A percentile compares a stretch with the other conserved stretches of the same genome.
Conservation (phyloP, 1,140 invertebrate species). For the Acromyrmex heyeri region DNA sequence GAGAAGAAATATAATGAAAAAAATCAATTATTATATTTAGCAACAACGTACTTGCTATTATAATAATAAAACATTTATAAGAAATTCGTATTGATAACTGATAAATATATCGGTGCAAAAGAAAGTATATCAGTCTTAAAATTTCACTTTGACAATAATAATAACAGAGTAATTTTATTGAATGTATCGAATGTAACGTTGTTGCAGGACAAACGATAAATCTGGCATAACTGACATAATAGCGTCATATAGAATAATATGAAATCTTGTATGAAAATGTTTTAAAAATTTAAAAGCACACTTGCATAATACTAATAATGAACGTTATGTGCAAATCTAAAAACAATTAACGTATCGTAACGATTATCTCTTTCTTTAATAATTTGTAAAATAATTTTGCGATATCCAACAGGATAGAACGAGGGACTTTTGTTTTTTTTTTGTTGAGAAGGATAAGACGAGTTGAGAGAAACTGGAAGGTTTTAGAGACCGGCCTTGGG, state of each 20-base stretch:
- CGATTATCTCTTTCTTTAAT: neutral
- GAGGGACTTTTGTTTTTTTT: constrained; percentile 17
- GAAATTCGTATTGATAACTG: neutral
- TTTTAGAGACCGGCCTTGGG: constrained; percentile 85
- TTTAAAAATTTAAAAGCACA: neutral
- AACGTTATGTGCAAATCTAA: neutral
- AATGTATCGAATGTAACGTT: neutral
- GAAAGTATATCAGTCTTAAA: neutral
- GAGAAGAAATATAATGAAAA: neutral
- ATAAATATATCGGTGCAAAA: too few species aligned
- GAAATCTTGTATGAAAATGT: neutral
- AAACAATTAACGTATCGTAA: neutral
- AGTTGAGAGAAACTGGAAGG: constrained; percentile 6
- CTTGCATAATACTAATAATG: neutral
- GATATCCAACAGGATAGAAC: neutral
- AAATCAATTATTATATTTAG: neutral
- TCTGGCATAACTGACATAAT: neutral
- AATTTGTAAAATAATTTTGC: constrained; percentile 20
- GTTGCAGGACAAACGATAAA: neutral
- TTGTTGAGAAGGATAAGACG: neutral
- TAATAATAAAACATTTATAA: constrained; percentile 11
- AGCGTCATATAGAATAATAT: neutral
- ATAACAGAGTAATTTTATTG: neutral
- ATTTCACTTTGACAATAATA: neutral
- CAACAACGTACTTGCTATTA: neutral